Base-by-base conservation (phyloP, 2,888 invertebrate species). In the Crossocerus cetratus region DNA sequence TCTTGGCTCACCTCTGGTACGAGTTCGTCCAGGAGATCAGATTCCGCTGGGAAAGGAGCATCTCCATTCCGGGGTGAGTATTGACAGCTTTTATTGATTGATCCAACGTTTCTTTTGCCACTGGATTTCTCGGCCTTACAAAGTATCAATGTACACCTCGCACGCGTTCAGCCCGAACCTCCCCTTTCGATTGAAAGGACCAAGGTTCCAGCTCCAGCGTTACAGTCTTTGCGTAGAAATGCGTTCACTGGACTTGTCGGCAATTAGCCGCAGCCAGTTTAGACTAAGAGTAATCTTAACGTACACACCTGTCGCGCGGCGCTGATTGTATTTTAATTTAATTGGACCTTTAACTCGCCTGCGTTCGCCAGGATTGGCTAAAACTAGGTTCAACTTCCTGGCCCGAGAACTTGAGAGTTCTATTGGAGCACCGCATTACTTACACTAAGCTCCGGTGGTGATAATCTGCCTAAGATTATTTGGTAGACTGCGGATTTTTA, bases 1-100 rank as follows among this genome's bases (percentile, higher is more conserved):
- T 95, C 61, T 92, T 98, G 65, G 96, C 97, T 0, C 97, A 98
- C 86, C 89, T 99, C 14, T 99, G 99, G 99, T 96, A 96, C 84
- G 98, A 98, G 88, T 96, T 99, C 87, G 93, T 96, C 0, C 94
- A 97, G 83, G 97, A 98, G 89, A 93, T 99, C 88, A 93, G 98
- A 75, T 96, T 95, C 86, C 92, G 98, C 32, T 98, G 98, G 96
- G 98, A 99, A 84, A 94, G 94, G 84, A 93, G 93, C 64, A 92
- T 95, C 73, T 87, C 92, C 45, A 93, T 98, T 80, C 95, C 96
- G 21, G 97, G 97, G 97, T 97, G 91, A 95, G 96, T 94, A 59
- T 32, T 60, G 67, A 59, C 1, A 65, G 72, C 71, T 77, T 77
- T 81, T 58, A 72, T 78, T 64, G 44, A 76, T 76, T 64, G 80